phyloP scores from a whole-genome alignment of 2,113 vertebrate species.

The Oenanthe melanoleuca region DNA sequence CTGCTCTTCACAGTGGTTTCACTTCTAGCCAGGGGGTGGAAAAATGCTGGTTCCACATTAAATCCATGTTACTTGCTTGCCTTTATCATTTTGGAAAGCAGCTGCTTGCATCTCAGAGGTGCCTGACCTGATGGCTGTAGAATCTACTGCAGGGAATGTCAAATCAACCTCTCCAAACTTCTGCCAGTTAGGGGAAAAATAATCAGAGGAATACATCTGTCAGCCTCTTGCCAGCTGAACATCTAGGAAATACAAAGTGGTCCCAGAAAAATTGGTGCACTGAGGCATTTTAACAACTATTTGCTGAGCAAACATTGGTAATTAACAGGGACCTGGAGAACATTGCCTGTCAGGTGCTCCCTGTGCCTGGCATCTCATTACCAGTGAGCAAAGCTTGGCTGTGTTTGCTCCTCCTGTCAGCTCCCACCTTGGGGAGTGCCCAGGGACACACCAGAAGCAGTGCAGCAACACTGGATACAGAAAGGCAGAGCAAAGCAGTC shows the following conservation, averaged over 20 bases:
- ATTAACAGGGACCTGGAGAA: background rate
- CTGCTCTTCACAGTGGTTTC: background rate
- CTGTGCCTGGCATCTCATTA: background rate
- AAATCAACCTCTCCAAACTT: background rate
- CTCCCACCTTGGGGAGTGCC: background rate
- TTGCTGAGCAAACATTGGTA: conserved; percentile 39
- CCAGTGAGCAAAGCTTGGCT: background rate
- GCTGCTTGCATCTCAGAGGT: background rate
- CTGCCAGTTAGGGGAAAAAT: background rate
- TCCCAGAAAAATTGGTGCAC: background rate
- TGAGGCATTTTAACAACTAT: background rate
- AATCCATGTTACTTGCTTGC: background rate
- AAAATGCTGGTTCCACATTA: background rate
- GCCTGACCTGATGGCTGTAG: background rate
- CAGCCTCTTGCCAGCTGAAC: background rate
- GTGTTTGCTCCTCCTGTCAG: background rate
- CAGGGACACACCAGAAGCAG: background rate
- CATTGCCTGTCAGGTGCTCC: background rate
- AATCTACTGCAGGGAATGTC: background rate
- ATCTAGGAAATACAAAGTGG: background rate
- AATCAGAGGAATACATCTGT: background rate
- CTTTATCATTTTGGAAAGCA: background rate
- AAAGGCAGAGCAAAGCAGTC: background rate
- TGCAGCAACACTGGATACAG: background rate
- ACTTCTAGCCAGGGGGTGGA: background rate